These are phyloP conservation scores for Falco peregrinus DNA, from an alignment of 2,797 vertebrate species.

Conservation along the genomic window DNA sequence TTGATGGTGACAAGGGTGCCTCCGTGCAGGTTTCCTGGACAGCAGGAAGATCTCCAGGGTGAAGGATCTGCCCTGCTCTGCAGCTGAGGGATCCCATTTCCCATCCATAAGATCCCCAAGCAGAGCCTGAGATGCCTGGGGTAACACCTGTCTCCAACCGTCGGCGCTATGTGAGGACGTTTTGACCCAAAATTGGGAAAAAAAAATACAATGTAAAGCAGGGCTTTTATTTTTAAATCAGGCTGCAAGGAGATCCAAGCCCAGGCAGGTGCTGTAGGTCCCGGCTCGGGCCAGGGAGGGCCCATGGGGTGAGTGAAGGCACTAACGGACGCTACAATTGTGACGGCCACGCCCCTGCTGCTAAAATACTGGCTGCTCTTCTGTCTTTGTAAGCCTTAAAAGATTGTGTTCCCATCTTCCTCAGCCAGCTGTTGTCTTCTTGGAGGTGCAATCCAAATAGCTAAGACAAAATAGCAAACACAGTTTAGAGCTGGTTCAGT, in stretches of 20 bases:
- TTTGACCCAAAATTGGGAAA: not conserved
- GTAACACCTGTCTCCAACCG: not conserved
- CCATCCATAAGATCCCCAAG: fast-evolving
- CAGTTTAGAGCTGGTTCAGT: not conserved
- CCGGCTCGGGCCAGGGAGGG: not conserved
- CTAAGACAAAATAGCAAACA: too few species aligned
- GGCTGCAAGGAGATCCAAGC: not conserved
- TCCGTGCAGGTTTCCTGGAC: not conserved
- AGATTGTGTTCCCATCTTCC: not conserved
- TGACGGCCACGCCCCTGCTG: not conserved
- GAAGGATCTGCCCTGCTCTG: not conserved
- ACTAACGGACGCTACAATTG: fast-evolving
- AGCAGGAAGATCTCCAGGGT: not conserved
- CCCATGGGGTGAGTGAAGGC: too few species aligned
- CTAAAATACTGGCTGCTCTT: not conserved
- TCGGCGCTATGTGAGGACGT: fast-evolving
- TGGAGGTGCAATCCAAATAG: not conserved
- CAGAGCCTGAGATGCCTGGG: not conserved
- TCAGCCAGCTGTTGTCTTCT: not conserved
- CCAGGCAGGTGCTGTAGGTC: not conserved
- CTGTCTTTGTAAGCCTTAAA: not conserved
- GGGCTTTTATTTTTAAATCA: not conserved
- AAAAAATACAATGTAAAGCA: not conserved
- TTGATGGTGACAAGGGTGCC: not conserved
- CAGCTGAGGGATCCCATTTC: not conserved